Evolutionary conservation across 35 echinoderm and acorn worm species (phyloP).

Genomic region (Heliocidaris tuberculata): DNA sequence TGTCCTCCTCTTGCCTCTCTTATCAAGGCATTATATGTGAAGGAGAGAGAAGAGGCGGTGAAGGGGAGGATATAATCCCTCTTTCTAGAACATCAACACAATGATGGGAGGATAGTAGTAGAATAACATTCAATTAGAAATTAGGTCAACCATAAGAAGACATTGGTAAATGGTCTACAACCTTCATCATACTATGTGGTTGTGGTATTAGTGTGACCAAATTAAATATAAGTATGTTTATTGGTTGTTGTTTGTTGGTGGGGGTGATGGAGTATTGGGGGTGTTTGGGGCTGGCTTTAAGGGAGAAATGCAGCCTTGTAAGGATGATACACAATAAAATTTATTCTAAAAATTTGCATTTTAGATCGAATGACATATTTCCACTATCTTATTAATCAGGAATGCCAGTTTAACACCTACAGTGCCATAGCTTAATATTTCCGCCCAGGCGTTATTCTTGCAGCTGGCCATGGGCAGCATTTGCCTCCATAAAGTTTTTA

Average conservation of each 20-base stretch:
- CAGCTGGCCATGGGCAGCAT: too few species aligned
- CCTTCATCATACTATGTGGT: not conserved
- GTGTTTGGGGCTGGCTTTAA: too few species aligned
- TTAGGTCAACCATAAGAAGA: not conserved
- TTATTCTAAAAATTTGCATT: too few species aligned
- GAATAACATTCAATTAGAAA: constrained; percentile 4
- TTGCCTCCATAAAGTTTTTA: too few species aligned
- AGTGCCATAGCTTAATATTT: too few species aligned
- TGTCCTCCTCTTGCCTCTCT: not conserved
- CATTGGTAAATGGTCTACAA: not conserved
- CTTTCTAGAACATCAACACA: not conserved
- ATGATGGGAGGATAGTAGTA: not conserved
- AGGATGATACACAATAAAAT: too few species aligned
- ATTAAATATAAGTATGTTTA: not conserved
- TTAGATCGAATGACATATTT: too few species aligned
- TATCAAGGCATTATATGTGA: not conserved
- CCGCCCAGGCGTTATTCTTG: too few species aligned
- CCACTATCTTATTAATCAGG: too few species aligned
- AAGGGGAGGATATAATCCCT: not conserved
- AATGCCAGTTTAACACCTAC: too few species aligned
- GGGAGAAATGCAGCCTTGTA: too few species aligned
- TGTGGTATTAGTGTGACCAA: not conserved
- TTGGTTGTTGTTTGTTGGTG: not conserved
- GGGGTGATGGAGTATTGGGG: too few species aligned
- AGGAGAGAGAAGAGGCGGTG: not conserved